Percentiles rank a stretch among this genome's conserved stretches.
phyloP scores from a whole-genome alignment of 2,797 vertebrate species.

The Podarcis lilfordi region DNA sequence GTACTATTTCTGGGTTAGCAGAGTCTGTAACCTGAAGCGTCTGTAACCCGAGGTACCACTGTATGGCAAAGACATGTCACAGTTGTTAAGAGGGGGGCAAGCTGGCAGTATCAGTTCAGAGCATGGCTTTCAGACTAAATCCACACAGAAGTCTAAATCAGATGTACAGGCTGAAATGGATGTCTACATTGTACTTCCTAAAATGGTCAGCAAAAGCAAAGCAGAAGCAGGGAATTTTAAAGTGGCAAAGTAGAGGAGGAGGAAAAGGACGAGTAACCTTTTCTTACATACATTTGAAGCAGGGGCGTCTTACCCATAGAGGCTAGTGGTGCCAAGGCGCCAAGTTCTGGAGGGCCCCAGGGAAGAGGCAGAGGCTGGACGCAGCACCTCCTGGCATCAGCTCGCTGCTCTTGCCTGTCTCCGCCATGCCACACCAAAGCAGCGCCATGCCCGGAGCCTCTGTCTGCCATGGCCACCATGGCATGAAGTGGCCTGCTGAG shows the following conservation, averaged over 20 bases:
- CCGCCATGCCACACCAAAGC: too few species aligned
- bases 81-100: background rate
- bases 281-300: background rate
- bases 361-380: too few species aligned
- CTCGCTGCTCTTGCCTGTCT: fast-evolving
- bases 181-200: background rate
- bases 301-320: too few species aligned
- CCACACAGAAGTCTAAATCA: background rate
- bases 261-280: background rate
- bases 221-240: background rate
- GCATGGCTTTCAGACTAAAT: background rate
- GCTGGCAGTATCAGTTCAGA: background rate
- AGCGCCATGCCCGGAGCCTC: too few species aligned
- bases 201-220: background rate
- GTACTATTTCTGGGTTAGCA: too few species aligned
- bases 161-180: background rate
- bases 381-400: too few species aligned
- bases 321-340: too few species aligned
- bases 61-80: too few species aligned
- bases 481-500: too few species aligned
- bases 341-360: too few species aligned
- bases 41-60: too few species aligned
- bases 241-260: background rate
- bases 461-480: fast-evolving
- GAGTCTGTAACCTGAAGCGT: too few species aligned